Conservation (phyloP, 2,888 invertebrate species). For the Sisyra terminalis region DNA sequence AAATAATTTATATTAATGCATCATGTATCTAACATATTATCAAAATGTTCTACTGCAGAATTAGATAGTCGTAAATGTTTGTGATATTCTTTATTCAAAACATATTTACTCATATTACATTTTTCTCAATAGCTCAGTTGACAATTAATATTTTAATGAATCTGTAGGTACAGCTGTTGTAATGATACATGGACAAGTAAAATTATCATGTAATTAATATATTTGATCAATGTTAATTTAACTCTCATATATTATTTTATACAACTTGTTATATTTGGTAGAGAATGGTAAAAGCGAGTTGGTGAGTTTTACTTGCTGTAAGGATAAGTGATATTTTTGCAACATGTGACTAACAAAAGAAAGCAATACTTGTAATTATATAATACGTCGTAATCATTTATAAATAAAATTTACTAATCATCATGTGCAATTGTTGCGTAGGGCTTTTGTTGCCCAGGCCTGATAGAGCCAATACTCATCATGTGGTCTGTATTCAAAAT, state of each 20-base stretch:
- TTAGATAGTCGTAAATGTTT: too few species aligned
- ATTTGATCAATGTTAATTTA: not conserved
- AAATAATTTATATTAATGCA: conserved; percentile 5
- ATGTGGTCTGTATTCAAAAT: conserved; percentile 7
- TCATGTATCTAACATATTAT: not conserved
- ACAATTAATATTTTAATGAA: conserved; percentile 10
- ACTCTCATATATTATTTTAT: conserved; percentile 4
- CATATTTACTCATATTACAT: conserved; percentile 1
- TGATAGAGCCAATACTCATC: conserved; percentile 5
- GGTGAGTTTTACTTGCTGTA: conserved; percentile 13
- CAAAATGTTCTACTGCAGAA: too few species aligned
- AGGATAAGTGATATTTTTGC: conserved; percentile 46
- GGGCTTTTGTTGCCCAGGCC: conserved; percentile 9
- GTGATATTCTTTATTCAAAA: not conserved
- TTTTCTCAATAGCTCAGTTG: conserved; percentile 10
- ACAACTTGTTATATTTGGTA: not conserved
- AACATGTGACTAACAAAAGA: conserved; percentile 53
- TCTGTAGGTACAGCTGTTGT: conserved; percentile 26
- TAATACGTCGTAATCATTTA: conserved; percentile 33
- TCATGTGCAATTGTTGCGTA: conserved; percentile 28
- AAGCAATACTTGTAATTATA: conserved; percentile 60
- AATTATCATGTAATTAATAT: not conserved
- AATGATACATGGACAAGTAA: conserved; percentile 25
- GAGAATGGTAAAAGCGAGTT: not conserved
- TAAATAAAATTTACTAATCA: conserved; percentile 19